phyloP scores from a whole-genome alignment of 2,113 vertebrate species.

The Apteryx owenii region DNA sequence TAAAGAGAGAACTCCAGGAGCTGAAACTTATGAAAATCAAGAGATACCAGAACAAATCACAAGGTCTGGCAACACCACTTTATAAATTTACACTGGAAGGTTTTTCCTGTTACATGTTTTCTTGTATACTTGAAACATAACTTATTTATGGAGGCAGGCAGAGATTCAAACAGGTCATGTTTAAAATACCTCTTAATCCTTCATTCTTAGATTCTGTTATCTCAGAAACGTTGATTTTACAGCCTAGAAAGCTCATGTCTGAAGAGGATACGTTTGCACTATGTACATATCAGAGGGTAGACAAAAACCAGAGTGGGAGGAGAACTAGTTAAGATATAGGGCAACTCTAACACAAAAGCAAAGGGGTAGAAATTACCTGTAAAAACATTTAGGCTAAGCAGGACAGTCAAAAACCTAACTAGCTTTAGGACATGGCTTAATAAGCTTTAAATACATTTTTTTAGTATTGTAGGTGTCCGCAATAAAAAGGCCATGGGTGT shows the following conservation, averaged over 20 bases:
- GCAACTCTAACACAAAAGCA: neutral
- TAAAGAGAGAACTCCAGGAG: neutral
- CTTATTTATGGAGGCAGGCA: conserved; percentile 23
- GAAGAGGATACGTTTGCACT: neutral
- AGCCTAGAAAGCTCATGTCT: neutral
- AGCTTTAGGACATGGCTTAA: neutral
- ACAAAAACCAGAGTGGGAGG: neutral
- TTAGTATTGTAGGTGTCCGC: neutral
- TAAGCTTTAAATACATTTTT: neutral
- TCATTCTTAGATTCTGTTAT: neutral
- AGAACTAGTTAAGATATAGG: neutral
- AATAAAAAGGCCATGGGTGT: neutral
- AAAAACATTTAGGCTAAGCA: neutral
- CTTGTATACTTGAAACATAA: neutral
- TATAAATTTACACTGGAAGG: neutral
- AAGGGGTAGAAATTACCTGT: neutral
- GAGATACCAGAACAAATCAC: conserved; percentile 18
- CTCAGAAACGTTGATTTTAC: neutral
- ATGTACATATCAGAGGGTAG: conserved; percentile 3
- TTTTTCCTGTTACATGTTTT: conserved; percentile 34
- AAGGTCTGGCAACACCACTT: neutral
- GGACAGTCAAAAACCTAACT: neutral
- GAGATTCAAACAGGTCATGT: neutral
- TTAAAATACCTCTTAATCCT: conserved; percentile 24
- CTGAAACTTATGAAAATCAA: neutral